A percentile compares a stretch with the other conserved stretches of the same genome.
phyloP scores from a whole-genome alignment of 2,888 invertebrate genomes.

The Antheraea assamensis region DNA sequence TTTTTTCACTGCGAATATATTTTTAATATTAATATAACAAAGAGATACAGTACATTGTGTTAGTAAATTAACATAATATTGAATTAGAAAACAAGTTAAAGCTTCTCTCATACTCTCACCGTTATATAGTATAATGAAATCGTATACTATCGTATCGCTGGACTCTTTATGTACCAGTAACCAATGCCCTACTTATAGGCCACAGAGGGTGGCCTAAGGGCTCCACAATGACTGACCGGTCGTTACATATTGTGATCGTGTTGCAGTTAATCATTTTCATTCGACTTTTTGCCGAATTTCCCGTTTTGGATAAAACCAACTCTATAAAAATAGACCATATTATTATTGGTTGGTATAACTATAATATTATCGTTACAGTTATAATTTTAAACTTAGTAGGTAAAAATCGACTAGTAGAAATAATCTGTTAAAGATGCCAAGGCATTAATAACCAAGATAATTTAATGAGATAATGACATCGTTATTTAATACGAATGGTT shows the following conservation, averaged over 20 bases:
- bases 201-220: conserved; percentile 33
- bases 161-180: conserved; percentile 22
- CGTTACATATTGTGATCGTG: neutral
- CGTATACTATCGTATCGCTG: neutral
- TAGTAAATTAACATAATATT: neutral
- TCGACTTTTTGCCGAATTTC: neutral
- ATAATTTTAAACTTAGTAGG: neutral
- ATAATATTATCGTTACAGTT: neutral
- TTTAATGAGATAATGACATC: neutral
- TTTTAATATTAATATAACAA: too few species aligned
- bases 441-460: neutral
- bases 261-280: neutral
- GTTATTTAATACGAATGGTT: neutral
- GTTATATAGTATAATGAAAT: neutral
- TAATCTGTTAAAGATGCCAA: neutral
- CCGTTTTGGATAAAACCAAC: neutral
- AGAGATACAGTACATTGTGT: neutral
- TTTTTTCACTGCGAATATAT: too few species aligned
- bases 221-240: neutral
- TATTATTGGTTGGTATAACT: neutral
- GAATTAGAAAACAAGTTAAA: neutral
- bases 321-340: neutral
- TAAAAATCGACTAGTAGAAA: neutral
- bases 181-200: conserved; percentile 42
- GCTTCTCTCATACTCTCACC: neutral